phyloP scores from a whole-genome alignment of 2,113 vertebrate genomes.

The Ancistrus triradiatus region DNA sequence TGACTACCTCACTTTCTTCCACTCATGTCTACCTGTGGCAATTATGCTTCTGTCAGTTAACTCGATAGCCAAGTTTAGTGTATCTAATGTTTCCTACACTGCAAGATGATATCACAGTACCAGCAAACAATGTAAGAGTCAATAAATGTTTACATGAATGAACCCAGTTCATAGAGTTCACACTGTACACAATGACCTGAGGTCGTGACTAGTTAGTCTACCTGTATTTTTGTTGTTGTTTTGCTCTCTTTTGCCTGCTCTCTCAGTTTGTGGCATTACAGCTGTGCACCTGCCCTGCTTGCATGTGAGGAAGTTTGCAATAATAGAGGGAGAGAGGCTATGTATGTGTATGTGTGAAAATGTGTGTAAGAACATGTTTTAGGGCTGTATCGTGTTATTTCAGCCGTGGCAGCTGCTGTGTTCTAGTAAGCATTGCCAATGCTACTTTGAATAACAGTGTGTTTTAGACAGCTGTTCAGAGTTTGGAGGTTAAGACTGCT shows the following conservation, averaged over 20 bases:
- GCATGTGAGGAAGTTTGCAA: background rate
- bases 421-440: slow-evolving; percentile 21
- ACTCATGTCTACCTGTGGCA: too few species aligned
- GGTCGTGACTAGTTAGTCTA: background rate
- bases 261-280: background rate
- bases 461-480: slow-evolving; percentile 31
- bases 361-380: background rate
- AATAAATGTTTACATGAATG: background rate
- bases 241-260: background rate
- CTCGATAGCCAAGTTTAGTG: too few species aligned
- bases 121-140: too few species aligned
- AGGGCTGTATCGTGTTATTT: slow-evolving; percentile 37
- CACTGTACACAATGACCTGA: background rate
- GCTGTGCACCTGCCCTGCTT: background rate
- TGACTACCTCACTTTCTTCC: too few species aligned
- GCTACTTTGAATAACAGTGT: slow-evolving; percentile 47
- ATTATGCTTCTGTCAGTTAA: too few species aligned
- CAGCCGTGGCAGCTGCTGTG: slow-evolving; percentile 51
- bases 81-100: too few species aligned
- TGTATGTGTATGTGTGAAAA: background rate
- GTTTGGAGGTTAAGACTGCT: background rate
- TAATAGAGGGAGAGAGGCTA: too few species aligned
- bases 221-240: background rate
- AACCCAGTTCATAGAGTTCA: slow-evolving; percentile 1
- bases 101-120: too few species aligned